phyloP scores from a whole-genome alignment of 2,888 invertebrate species.

The Scaptomyza parva region DNA sequence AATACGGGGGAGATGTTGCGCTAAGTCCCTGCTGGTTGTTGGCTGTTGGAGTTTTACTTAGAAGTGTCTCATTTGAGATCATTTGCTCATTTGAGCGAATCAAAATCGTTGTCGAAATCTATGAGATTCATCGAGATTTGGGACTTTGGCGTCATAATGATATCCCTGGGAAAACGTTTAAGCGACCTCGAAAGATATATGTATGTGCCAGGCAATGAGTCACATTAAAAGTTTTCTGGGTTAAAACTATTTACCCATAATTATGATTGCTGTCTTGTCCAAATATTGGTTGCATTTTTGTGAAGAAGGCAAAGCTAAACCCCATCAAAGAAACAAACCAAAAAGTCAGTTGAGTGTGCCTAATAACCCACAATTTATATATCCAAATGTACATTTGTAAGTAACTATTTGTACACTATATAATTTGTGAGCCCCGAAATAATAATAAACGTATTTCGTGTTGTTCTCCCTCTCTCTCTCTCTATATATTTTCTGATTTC shows the following conservation, averaged over 20 bases:
- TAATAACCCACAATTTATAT: conserved; percentile 77
- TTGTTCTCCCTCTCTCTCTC: conserved; percentile 11
- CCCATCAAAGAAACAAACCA: neutral
- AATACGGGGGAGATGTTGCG: conserved; percentile 20
- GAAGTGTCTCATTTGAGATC: conserved; percentile 59
- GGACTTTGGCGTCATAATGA: conserved; percentile 59
- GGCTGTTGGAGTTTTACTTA: conserved; percentile 58
- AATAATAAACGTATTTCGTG: conserved; percentile 32
- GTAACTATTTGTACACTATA: conserved; percentile 33
- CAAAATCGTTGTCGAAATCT: conserved; percentile 67
- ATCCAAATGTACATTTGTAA: conserved; percentile 50
- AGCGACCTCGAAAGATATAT: conserved; percentile 3
- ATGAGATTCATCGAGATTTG: conserved; percentile 50
- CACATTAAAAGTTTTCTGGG: conserved; percentile 25
- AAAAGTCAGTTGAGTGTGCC: conserved; percentile 74
- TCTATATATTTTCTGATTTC: conserved; percentile 53
- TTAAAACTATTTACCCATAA: conserved; percentile 9
- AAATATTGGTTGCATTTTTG: conserved; percentile 43
- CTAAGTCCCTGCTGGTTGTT: conserved; percentile 5
- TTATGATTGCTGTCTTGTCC: conserved; percentile 38
- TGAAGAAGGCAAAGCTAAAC: neutral
- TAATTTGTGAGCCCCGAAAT: conserved; percentile 70
- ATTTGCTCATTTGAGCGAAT: conserved; percentile 73
- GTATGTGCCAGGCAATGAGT: conserved; percentile 40
- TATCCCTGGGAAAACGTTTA: conserved; percentile 73